phyloP scores from a whole-genome alignment of 2,888 invertebrate species.

The Drosophila tripunctata region DNA sequence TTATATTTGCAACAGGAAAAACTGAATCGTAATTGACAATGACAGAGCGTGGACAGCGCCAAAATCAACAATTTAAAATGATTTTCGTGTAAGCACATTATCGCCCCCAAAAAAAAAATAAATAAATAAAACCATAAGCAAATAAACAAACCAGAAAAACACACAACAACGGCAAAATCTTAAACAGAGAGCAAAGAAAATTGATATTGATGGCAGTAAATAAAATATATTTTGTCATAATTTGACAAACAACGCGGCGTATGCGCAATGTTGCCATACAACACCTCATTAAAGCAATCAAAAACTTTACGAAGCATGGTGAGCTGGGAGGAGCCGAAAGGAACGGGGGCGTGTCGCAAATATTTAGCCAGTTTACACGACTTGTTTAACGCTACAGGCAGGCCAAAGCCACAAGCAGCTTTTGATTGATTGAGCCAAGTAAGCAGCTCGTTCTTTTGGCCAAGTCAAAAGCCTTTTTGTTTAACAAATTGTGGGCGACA shows the following conservation, averaged over 20 bases:
- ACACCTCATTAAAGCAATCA: conserved; percentile 71
- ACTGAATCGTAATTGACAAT: conserved; percentile 68
- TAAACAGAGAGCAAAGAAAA: conserved; percentile 18
- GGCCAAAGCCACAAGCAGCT: conserved; percentile 54
- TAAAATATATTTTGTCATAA: conserved; percentile 52
- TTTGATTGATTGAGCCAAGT: conserved; percentile 71
- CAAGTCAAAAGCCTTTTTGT: conserved; percentile 77
- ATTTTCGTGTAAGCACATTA: conserved; percentile 74
- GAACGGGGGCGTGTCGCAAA: conserved; percentile 39
- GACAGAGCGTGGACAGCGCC: conserved; percentile 62
- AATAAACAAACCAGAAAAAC: conserved; percentile 34
- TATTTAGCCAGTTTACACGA: conserved; percentile 71
- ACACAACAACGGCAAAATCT: neutral
- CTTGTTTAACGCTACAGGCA: conserved; percentile 55
- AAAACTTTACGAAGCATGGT: conserved; percentile 6
- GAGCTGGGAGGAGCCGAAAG: neutral
- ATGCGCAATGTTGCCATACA: conserved; percentile 55
- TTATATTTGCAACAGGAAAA: neutral
- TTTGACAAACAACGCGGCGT: conserved; percentile 52
- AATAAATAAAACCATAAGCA: conserved; percentile 22
- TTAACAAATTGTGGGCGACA: conserved; percentile 69
- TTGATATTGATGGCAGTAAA: conserved; percentile 65
- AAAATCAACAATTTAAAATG: conserved; percentile 76
- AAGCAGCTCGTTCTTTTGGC: conserved; percentile 21
- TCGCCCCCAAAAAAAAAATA: neutral